phyloP scores from a whole-genome alignment of 1,140 invertebrate species.

The Hyphantria cunea region DNA sequence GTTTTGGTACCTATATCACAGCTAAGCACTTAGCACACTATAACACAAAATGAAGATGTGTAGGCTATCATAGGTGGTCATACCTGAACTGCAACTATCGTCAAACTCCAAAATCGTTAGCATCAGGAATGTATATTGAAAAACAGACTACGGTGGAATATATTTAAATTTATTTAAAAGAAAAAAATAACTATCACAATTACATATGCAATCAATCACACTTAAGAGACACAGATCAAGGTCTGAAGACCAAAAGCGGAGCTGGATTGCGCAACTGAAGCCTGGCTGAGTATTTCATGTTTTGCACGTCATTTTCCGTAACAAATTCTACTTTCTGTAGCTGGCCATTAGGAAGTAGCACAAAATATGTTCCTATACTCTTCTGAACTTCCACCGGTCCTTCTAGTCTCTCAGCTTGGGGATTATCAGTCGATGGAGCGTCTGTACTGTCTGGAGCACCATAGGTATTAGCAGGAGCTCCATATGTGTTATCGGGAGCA shows the following conservation, averaged over 20 bases:
- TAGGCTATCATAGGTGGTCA: too few species aligned
- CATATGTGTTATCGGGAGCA: constrained; percentile 58
- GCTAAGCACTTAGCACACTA: too few species aligned
- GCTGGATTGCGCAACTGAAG: constrained; percentile 55
- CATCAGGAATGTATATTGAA: too few species aligned
- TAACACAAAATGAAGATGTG: too few species aligned
- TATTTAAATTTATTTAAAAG: too few species aligned
- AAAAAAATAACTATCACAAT: too few species aligned
- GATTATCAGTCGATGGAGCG: constrained; percentile 54
- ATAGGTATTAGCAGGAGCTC: constrained; percentile 31
- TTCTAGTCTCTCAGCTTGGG: constrained; percentile 59
- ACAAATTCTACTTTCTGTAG: constrained; percentile 62
- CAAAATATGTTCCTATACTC: constrained; percentile 63
- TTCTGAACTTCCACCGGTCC: constrained; percentile 66
- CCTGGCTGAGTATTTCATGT: constrained; percentile 65
- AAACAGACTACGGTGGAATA: too few species aligned
- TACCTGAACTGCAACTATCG: too few species aligned
- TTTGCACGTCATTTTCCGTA: constrained; percentile 66
- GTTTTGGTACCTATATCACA: too few species aligned
- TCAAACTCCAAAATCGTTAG: too few species aligned
- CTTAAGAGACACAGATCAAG: constrained; percentile 32
- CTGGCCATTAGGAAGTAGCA: constrained; percentile 63
- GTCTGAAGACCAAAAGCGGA: constrained; percentile 55
- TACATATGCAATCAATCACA: too few species aligned
- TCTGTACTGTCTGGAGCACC: constrained; percentile 44